These are phyloP conservation scores for Scopus umbretta DNA, from an alignment of 2,113 vertebrate species.

Conservation along the genomic window DNA sequence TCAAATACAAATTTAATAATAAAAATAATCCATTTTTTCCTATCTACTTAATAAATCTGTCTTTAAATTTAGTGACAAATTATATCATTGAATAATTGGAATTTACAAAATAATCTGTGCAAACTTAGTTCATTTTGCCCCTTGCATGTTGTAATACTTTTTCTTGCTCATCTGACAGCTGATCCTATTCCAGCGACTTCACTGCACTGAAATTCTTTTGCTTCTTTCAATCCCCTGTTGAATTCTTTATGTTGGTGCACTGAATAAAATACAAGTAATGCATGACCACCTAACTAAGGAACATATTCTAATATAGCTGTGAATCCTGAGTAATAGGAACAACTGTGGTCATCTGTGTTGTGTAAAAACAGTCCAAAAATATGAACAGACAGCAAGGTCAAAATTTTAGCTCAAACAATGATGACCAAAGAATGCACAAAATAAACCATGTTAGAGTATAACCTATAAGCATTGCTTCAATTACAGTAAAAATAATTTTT, in stretches of 20 bases:
- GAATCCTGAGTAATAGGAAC: neutral
- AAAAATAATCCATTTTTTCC: neutral
- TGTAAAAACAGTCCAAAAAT: neutral
- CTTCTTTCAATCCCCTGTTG: neutral
- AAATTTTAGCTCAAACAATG: neutral
- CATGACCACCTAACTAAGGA: neutral
- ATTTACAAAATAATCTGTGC: neutral
- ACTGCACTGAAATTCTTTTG: neutral
- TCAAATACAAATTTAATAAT: neutral
- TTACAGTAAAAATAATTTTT: neutral
- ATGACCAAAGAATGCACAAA: neutral
- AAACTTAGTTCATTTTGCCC: neutral
- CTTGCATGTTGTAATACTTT: neutral
- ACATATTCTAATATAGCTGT: neutral
- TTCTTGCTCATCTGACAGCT: neutral
- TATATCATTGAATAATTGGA: neutral
- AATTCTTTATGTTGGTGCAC: neutral
- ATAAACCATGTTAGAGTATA: neutral
- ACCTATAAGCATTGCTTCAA: neutral
- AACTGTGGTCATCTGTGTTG: neutral
- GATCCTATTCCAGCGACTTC: neutral
- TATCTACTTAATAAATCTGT: neutral
- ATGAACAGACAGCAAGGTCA: neutral
- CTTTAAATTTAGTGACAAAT: neutral
- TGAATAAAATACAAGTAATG: neutral